A percentile compares a stretch with the other conserved stretches of the same genome.
phyloP scores from a whole-genome alignment of 2,888 invertebrate genomes.

The Lypha dubia region DNA sequence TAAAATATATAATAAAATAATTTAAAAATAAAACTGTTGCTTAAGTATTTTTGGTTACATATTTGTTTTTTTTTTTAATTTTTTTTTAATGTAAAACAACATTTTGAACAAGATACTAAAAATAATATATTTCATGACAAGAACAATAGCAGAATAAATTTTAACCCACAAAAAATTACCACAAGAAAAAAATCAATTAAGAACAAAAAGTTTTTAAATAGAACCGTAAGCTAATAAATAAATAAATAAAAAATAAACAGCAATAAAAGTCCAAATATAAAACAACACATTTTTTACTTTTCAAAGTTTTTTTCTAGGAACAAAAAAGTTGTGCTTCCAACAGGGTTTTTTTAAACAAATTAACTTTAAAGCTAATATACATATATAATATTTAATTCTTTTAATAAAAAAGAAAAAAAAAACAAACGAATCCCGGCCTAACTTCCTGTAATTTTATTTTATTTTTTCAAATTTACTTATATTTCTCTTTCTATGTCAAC shows the following conservation, averaged over 20 bases:
- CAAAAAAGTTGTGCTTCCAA: slow-evolving; percentile 82
- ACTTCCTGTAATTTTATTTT: slow-evolving; percentile 79
- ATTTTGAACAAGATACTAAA: slow-evolving; percentile 15
- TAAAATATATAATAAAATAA: slow-evolving; percentile 33
- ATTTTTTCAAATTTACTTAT: slow-evolving; percentile 68
- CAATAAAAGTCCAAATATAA: slow-evolving; percentile 57
- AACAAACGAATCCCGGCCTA: slow-evolving; percentile 78
- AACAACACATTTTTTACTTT: slow-evolving; percentile 24
- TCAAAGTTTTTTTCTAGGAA: slow-evolving; percentile 16
- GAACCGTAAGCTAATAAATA: slow-evolving; percentile 34
- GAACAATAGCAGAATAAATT: slow-evolving; percentile 30
- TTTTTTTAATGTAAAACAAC: slow-evolving; percentile 21
- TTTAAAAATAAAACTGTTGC: slow-evolving; percentile 12
- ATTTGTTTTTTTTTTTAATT: slow-evolving; percentile 20
- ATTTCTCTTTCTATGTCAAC: slow-evolving; percentile 35
- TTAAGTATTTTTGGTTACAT: slow-evolving; percentile 6
- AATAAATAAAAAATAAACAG: slow-evolving; percentile 55
- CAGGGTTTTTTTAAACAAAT: slow-evolving; percentile 73
- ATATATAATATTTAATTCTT: slow-evolving; percentile 22
- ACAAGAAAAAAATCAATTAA: slow-evolving; percentile 21
- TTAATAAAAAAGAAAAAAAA: slow-evolving; percentile 55
- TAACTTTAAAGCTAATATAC: slow-evolving; percentile 3
- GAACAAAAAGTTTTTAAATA: slow-evolving; percentile 15
- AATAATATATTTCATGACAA: slow-evolving; percentile 36
- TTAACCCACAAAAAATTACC: slow-evolving; percentile 42